Evolutionary conservation across 2,888 invertebrate species (phyloP), one percentile per base, ranked within the genome.

Genomic region (Panzeria rudis): DNA sequence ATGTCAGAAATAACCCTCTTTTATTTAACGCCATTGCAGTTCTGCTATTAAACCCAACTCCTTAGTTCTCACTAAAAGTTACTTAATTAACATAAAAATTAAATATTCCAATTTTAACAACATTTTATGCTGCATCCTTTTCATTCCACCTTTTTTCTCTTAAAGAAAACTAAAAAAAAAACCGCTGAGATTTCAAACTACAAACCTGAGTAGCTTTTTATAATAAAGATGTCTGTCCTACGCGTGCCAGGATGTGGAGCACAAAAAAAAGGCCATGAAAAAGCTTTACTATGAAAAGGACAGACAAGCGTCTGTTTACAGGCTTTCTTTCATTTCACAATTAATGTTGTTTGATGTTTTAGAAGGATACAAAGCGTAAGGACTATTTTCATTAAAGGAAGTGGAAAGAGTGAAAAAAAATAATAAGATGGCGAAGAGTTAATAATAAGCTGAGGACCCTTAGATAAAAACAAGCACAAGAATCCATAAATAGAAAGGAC

Each of bases 1-100:
- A 68, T 59, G 11, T 72, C 47, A 44, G 9, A 44, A 68, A 66
- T 64, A 75, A 62, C 66, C 73, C 84, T 29, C 71, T 41, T 75
- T 20, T 59, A 32, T 35, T 61, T 35, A 56, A 72, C 68, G 54
- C 66, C 72, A 69, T 54, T 72, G 29, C 56, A 35, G 41, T 54
- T 77, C 52, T 68, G 20, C 7, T 9, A 50, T 52, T 17, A 66
- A 29, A 54, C n/a, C 47, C 64, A 47, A 44, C 52, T 52, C 32
- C 41, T 38, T 25, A 15, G 15, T 59, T 64, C 17, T 32, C 29
- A 17, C 59, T 17, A 47, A 64, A 72, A 56, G 29, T 69, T 71
- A 38, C 73, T 82, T 82, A 85, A 85, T 85, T 85, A 85, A 85
- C 85, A 85, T 85, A 85, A 82, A 85, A 85, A 78, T 85, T 79